Percentiles rank a stretch among this genome's conserved stretches.
Evolutionary conservation across 2,888 invertebrate genomes (phyloP).

Genomic region (Parasteatoda lunata): DNA sequence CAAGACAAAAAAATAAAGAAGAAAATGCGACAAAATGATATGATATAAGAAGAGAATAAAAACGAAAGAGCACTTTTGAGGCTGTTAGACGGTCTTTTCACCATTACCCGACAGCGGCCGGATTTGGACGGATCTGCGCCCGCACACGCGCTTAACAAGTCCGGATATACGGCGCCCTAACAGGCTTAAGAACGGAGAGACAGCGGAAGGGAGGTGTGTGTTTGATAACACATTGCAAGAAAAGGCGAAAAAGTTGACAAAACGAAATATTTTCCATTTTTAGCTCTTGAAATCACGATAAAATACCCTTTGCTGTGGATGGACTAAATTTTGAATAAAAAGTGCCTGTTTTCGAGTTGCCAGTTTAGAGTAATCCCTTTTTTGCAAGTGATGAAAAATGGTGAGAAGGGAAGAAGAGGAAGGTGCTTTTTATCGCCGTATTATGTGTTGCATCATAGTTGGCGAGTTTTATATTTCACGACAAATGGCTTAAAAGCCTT

Average conservation of each 20-base stretch:
- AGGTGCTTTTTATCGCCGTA: background rate
- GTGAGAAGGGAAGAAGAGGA: background rate
- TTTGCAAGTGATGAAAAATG: background rate
- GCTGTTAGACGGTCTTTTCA: slow-evolving; percentile 58
- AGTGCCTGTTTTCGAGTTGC: slow-evolving; percentile 9
- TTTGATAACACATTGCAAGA: slow-evolving; percentile 5
- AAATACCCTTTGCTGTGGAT: slow-evolving; percentile 15
- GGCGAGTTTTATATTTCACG: background rate
- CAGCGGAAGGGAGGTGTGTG: background rate
- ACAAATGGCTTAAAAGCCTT: background rate
- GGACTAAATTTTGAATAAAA: slow-evolving; percentile 64
- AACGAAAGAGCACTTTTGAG: slow-evolving; percentile 15
- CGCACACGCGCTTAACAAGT: slow-evolving; percentile 54
- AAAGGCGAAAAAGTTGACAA: slow-evolving; percentile 32
- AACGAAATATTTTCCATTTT: slow-evolving; percentile 1
- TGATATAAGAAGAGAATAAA: slow-evolving; percentile 39
- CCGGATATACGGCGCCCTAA: slow-evolving; percentile 64
- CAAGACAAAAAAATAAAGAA: background rate
- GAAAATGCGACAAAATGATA: slow-evolving; percentile 1
- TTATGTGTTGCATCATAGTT: background rate
- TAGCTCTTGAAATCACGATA: slow-evolving; percentile 61
- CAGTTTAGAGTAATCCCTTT: slow-evolving; percentile 26
- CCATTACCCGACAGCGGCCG: slow-evolving; percentile 64
- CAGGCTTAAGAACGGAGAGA: slow-evolving; percentile 58
- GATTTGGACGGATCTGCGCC: slow-evolving; percentile 61